These are phyloP conservation scores for Cybosia mesomella DNA, from an alignment of 2,888 invertebrate genomes.

Conservation along the genomic window DNA sequence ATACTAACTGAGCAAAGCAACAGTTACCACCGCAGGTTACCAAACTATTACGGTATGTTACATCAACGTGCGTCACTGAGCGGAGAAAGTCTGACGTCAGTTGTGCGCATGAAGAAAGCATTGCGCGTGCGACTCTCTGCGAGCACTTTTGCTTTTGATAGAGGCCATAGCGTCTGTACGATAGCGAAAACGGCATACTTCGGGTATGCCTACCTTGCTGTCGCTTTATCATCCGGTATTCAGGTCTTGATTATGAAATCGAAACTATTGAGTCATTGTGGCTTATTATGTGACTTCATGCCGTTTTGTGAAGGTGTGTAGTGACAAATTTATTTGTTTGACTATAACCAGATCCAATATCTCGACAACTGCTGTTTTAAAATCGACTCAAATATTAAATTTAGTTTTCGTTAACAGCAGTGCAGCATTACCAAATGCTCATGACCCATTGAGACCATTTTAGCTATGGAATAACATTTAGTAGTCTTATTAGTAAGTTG, in stretches of 20 bases:
- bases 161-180: conserved; percentile 81
- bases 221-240: conserved; percentile 81
- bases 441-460: background rate
- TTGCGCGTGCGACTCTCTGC: conserved; percentile 78
- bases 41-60: conserved; percentile 72
- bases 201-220: conserved; percentile 68
- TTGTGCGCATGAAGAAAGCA: conserved; percentile 82
- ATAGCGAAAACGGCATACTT: conserved; percentile 85
- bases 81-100: conserved; percentile 84
- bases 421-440: background rate
- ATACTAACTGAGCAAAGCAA: conserved; percentile 39
- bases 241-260: conserved; percentile 81
- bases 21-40: conserved; percentile 66
- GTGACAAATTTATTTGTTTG: conserved; percentile 18
- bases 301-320: conserved; percentile 29
- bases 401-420: background rate
- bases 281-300: conserved; percentile 61
- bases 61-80: conserved; percentile 77
- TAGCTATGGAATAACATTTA: background rate
- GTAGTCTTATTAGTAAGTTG: background rate
- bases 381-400: background rate
- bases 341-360: background rate
- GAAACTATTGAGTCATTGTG: conserved; percentile 77
- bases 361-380: background rate
- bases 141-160: conserved; percentile 80